These are phyloP conservation scores for Pelobates fuscus DNA, from an alignment of 2,113 vertebrate species.

Conservation along the genomic window DNA sequence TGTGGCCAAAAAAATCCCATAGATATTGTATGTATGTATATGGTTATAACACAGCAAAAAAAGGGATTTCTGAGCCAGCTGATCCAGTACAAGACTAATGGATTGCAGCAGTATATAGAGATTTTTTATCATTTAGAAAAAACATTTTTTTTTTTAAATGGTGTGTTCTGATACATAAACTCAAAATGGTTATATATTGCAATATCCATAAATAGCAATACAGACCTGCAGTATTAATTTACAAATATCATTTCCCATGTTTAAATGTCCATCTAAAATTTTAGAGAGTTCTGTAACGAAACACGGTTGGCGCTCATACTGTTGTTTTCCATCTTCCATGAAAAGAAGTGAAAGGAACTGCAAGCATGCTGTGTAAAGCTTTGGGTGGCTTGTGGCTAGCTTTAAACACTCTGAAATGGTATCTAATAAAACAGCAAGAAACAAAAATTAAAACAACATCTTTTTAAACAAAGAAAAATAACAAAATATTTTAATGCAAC, in stretches of 20 bases:
- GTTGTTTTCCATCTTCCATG: constrained; percentile 76
- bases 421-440: constrained; percentile 65
- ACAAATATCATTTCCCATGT: constrained; percentile 71
- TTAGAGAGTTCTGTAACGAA: constrained; percentile 59
- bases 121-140: too few relatives aligned
- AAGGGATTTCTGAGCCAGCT: too few relatives aligned
- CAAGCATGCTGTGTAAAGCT: constrained; percentile 71
- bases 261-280: constrained; percentile 67
- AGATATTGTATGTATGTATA: too few relatives aligned
- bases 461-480: too few relatives aligned
- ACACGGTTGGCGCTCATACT: constrained; percentile 45
- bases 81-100: too few relatives aligned
- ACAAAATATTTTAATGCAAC: too few relatives aligned
- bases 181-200: too few relatives aligned
- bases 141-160: too few relatives aligned
- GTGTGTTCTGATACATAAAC: too few relatives aligned
- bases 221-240: constrained; percentile 84
- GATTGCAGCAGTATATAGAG: too few relatives aligned
- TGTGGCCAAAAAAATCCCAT: too few relatives aligned
- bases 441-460: neutral
- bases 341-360: constrained; percentile 83
- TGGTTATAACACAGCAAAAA: too few relatives aligned
- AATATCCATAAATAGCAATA: neutral
- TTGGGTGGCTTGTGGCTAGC: constrained; percentile 57
- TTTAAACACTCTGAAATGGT: constrained; percentile 75